Base-by-base conservation (phyloP, 2,797 vertebrate species). In the Sebastes cheni region DNA sequence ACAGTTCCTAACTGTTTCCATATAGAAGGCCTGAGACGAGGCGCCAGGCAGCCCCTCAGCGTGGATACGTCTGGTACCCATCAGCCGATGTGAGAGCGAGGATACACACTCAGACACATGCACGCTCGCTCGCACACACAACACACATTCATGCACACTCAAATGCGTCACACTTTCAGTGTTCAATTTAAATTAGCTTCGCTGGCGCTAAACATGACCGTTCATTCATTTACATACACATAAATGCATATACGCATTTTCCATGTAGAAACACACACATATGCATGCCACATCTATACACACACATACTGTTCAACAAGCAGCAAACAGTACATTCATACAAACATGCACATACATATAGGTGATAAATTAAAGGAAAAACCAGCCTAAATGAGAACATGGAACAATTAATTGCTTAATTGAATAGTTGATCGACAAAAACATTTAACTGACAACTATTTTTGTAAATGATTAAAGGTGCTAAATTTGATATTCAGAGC, bases 1-100 rank as follows among this genome's bases (percentile, higher is more conserved):
- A 93, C 84, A 75, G 79, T 79, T 92, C 87, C 89, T 93, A 93
- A 95, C 91, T 94, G 94, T 95, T 95, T 95, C 95, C 95, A 94
- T 94, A 83, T 87, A 93, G 92, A 91, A 90, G 91, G 89, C 88
- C 85, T 84, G 90, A 69, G 85, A 92, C 27, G 77, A 87, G 91
- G 93, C 89, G 90, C 93, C 93, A 91, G 89, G 90, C 92, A 85
- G 91, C 84, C 86, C 86, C 89, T 89, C 80, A 86, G 80, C 87
- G 77, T 81, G 82, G 73, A 84, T 73, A 70, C 65, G 93, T 93
- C 95, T 95, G 95, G 94, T 91, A 95, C 90, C 94, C 89, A 95
- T 95, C 94, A 93, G 81, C 72, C 81, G 23, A 74, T 73, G 82
- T 79, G 82, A 86, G 87, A 86, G 81, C 75, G 70, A 80, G 79